phyloP scores from a whole-genome alignment of 2,797 vertebrate species.

The Hybognathus amarus region DNA sequence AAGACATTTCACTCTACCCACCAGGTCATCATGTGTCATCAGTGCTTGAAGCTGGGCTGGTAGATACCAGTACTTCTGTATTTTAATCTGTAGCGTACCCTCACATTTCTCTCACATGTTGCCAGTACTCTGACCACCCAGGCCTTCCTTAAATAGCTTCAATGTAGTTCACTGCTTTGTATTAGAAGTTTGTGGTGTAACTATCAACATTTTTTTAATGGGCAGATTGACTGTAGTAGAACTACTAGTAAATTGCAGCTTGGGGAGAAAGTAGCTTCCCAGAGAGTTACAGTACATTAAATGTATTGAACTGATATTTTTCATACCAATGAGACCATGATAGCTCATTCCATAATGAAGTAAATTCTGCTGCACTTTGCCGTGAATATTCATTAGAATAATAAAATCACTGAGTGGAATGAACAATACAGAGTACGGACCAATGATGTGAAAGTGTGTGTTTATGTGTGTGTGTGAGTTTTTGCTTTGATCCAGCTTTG shows the following conservation, averaged over 20 bases:
- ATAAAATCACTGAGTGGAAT: conserved; percentile 31
- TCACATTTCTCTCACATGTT: not conserved
- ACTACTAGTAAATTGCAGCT: not conserved
- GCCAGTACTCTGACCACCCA: not conserved
- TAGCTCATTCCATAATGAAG: conserved; percentile 24
- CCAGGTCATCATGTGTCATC: conserved; percentile 1
- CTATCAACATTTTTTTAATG: not conserved
- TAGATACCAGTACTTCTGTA: not conserved
- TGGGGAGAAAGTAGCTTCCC: not conserved
- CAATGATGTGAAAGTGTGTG: conserved; percentile 15
- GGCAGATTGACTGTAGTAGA: not conserved
- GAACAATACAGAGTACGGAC: conserved; percentile 29
- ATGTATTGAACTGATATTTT: not conserved
- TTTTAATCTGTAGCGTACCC: not conserved
- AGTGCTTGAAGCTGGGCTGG: not conserved
- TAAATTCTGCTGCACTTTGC: conserved; percentile 22
- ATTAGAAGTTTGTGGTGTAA: not conserved
- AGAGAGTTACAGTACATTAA: not conserved
- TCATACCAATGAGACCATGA: not conserved
- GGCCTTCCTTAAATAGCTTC: too few relatives aligned
- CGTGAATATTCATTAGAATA: conserved; percentile 38
- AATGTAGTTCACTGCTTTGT: not conserved
- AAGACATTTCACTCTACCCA: conserved; percentile 7
- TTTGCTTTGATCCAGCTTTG: conserved; percentile 44
- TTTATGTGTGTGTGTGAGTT: not conserved